Conservation (phyloP, 53 echinoderm and acorn worm genomes). For the Temnopleurus reevesii region DNA sequence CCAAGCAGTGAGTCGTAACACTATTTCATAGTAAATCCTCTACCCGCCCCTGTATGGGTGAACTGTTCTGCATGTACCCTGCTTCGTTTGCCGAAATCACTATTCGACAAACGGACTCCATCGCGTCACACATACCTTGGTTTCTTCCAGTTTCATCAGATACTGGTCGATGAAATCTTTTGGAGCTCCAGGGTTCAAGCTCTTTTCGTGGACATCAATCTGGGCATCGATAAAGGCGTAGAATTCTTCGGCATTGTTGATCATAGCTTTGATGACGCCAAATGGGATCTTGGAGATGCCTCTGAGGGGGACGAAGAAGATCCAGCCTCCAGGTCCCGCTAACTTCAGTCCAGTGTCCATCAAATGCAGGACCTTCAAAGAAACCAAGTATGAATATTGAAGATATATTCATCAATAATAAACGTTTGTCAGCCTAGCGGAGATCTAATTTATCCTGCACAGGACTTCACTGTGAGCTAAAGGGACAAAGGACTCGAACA, state of each 20-base stretch:
- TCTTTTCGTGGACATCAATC: constrained; percentile 8
- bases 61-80: no score
- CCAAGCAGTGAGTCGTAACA: no score
- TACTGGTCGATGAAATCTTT: constrained; percentile 62
- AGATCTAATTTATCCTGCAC: no score
- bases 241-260: not conserved
- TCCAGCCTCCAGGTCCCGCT: not conserved
- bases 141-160: constrained; percentile 36
- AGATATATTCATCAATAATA: no score
- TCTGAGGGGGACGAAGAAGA: not conserved
- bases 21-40: no score
- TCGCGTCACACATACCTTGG: not conserved
- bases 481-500: no score
- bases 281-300: constrained; percentile 27
- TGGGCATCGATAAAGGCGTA: constrained; percentile 12
- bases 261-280: not conserved
- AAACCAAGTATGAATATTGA: no score
- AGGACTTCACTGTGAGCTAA: no score
- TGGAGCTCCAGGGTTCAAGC: constrained; percentile 6
- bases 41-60: no score
- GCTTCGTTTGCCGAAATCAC: no score
- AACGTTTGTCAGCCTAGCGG: no score
- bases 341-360: not conserved
- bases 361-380: not conserved
- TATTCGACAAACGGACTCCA: no score